Conservation (phyloP, 2,797 vertebrate genomes). For the Spinibarbus caldwelli region DNA sequence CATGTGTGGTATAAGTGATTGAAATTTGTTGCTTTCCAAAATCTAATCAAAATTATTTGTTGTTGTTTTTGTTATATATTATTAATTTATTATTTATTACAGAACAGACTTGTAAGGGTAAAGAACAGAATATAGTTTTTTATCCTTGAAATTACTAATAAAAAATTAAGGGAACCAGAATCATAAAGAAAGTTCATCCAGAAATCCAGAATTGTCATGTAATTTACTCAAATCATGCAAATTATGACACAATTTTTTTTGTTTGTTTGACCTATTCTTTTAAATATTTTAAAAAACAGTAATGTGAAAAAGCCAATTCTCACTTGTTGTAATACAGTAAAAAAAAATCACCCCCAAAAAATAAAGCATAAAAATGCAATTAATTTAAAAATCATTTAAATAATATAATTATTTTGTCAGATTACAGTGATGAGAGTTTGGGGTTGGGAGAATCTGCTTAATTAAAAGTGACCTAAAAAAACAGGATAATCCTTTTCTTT, state of each 20-base stretch:
- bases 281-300: neutral
- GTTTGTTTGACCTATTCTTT: neutral
- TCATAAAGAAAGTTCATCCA: neutral
- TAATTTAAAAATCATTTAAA: neutral
- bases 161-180: neutral
- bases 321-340: neutral
- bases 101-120: neutral
- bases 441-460: neutral
- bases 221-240: neutral
- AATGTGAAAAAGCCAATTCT: neutral
- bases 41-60: neutral
- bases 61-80: neutral
- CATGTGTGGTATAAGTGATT: neutral
- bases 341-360: neutral
- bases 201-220: neutral
- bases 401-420: neutral
- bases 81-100: neutral
- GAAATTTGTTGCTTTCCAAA: neutral
- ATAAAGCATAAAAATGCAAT: neutral
- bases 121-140: neutral
- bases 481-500: neutral
- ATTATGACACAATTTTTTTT: neutral
- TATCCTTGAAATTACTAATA: neutral
- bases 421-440: constrained; percentile 2
- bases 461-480: neutral